Base-by-base conservation (phyloP, 1,140 invertebrate genomes). In the Cyclina sinensis region DNA sequence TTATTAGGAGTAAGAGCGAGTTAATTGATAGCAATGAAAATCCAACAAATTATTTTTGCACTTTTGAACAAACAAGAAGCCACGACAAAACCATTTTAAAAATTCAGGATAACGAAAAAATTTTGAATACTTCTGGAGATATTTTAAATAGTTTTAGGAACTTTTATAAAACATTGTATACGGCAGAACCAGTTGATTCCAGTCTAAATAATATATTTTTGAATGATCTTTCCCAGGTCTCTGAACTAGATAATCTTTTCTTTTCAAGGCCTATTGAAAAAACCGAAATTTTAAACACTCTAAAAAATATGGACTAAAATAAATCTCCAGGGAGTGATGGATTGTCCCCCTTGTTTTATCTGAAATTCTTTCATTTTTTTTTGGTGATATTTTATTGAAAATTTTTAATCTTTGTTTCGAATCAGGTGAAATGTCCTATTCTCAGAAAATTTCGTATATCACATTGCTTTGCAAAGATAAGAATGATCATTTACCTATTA, bases 261-360 rank as follows among this genome's bases (percentile, higher is more conserved):
- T 88, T 89, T 79, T 89, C 85, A 43, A 76, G 54, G 0, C 57
- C 27, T 21, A 89, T 92, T 21, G 57, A 32, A n/a, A 30, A 57
- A 37, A 39, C 79, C 0, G 89, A 91, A 80, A 74, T 89, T 30
- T 24, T 24, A 9, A 2, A 2, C 32, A 84, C 87, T 30, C 9
- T 92, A 0, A 88, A 86, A 51, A 11, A 37, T 27, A 87, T 90
- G 86, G 62, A 90, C 5, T 76, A 76, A 12, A 88, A 89, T 86
- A 91, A 91, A 73, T 86, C 79, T 30, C 91, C 92, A 2, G 91
- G 91, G 12, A 35, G 27, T 24, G 92, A 92, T 86, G 92, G 92
- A 1, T 27, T 92, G 1, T 57, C 83, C 27, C 87, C 88, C 54
- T 68, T 89, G 39, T 91, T 91, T 86, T 92, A 92, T 70, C 4